Base-by-base conservation (phyloP, 2,113 vertebrate species). In the Anhinga anhinga region DNA sequence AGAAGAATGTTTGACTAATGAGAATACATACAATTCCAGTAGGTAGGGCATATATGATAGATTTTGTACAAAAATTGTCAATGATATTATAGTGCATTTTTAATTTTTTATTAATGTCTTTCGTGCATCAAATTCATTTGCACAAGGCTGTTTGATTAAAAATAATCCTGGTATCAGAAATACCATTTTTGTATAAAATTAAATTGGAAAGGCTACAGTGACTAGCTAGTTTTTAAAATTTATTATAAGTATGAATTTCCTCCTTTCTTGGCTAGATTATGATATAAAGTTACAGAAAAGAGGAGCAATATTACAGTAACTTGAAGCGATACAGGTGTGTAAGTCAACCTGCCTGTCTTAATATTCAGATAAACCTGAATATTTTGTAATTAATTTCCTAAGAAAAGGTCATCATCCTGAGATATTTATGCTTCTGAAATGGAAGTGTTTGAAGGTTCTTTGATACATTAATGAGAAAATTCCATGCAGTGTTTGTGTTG, bases 401-500 rank as follows among this genome's bases (percentile, higher is more conserved):
- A 86, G 47, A 63, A 26, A 63, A 52, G 16, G 44, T 79, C n/a
- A 16, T 86, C 18, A 63, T 58, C 38, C 30, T 80, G 11, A 50
- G 11, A 44, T 56, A 55, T 40, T 69, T 62, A 6, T 59, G 5
- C 17, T 58, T 87, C 38, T 73, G 30, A 70, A 62, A 47, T 30
- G 2, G 12, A 19, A 83, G 40, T 88, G 55, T 82, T 29, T 90
- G 66, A 38, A 67, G 9, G 3, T 34, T 72, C 19, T 77, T 14
- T 52, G 25, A 36, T 20, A 49, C 4, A 53, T 27, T 36, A 0
- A 38, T 29, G 9, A 58, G 55, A 92, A 92, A 66, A 90, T 73
- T 65, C 27, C 3, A 18, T 25, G 13, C 11, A 32, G 7, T 62
- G 61, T 45, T 1, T 1, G 1, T 26, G 13, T 42, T 36, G 5